A percentile compares a stretch with the other conserved stretches of the same genome.
Evolutionary conservation across 2,797 vertebrate species (phyloP).

Genomic region (Sebastes kiyomatsui): DNA sequence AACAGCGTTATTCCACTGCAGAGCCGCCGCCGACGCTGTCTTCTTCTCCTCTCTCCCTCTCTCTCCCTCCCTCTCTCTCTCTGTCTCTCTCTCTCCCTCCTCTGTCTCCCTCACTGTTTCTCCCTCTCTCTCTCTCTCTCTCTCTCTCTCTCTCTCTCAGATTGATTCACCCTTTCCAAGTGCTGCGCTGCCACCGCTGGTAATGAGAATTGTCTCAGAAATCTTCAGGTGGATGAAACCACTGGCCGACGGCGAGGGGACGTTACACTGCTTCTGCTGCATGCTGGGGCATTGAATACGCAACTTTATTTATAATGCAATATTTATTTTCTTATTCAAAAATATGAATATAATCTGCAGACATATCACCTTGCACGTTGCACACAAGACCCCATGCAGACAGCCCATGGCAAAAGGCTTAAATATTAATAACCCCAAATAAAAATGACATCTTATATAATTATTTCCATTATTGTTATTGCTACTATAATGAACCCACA

Average conservation of each 20-base stretch:
- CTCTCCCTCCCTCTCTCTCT: constrained; percentile 1
- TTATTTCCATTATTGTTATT: neutral
- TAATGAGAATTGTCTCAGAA: constrained; percentile 66
- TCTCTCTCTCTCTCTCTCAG: constrained; percentile 43
- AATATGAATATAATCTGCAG: neutral
- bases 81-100: constrained; percentile 6
- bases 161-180: constrained; percentile 78
- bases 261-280: neutral
- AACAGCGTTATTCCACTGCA: constrained; percentile 78
- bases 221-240: constrained; percentile 77
- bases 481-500: neutral
- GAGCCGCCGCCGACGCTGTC: constrained; percentile 75
- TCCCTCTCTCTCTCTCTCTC: constrained; percentile 21
- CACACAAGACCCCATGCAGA: neutral
- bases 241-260: constrained; percentile 15
- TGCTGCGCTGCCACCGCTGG: constrained; percentile 70
- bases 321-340: neutral
- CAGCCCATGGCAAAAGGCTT: neutral
- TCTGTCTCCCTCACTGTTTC: constrained; percentile 12
- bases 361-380: neutral
- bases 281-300: neutral
- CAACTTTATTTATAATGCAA: neutral
- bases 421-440: constrained; percentile 1
- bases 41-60: constrained; percentile 45
- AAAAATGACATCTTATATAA: neutral